Conservation (phyloP, 2,797 vertebrate genomes). For the Bryconaethiops microstoma region DNA sequence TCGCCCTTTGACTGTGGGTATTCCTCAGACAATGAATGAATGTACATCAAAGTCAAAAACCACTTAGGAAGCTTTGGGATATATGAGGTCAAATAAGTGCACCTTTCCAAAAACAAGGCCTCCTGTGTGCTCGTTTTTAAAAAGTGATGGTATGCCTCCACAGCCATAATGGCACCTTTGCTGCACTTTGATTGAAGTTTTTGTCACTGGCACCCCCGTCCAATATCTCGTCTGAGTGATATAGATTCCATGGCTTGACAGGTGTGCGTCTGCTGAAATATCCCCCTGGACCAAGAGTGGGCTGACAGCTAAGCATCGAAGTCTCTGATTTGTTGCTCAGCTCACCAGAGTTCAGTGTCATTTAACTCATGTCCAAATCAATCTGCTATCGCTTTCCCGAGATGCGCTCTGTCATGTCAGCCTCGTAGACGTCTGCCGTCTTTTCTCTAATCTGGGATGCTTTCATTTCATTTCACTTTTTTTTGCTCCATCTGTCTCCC, state of each 20-base stretch:
- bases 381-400: constrained; percentile 50
- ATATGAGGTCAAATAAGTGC: not conserved
- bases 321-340: constrained; percentile 49
- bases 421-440: constrained; percentile 39
- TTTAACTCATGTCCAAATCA: constrained; percentile 57
- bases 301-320: constrained; percentile 27
- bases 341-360: constrained; percentile 53
- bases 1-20: too few relatives aligned
- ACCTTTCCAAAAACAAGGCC: not conserved
- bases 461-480: constrained; percentile 25
- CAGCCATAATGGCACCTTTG: not conserved
- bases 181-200: constrained; percentile 36
- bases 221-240: constrained; percentile 34
- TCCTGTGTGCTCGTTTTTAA: not conserved
- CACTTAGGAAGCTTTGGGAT: not conserved
- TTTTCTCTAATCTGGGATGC: constrained; percentile 26
- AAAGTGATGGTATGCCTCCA: constrained; percentile 4
- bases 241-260: constrained; percentile 46
- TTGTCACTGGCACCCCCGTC: constrained; percentile 32
- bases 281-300: constrained; percentile 22
- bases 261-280: constrained; percentile 11
- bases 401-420: constrained; percentile 45
- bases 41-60: not conserved
- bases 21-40: not conserved
- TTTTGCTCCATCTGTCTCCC: not conserved